Evolutionary conservation across 2,113 vertebrate species (phyloP), one percentile per base, ranked within the genome.

Genomic region (Rhinoptilus africanus): DNA sequence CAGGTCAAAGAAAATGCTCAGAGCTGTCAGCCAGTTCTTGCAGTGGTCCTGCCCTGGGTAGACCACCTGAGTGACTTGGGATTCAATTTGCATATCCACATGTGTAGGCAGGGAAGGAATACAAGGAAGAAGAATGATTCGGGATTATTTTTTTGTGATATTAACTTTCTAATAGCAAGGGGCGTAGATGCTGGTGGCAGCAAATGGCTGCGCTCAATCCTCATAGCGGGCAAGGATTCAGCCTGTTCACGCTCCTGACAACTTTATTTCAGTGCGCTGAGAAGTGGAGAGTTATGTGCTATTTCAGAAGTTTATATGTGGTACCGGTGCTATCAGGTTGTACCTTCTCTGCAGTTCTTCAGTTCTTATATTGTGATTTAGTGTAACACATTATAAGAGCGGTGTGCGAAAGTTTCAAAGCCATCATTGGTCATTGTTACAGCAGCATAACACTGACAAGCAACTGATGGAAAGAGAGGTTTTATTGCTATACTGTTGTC

Each of bases 351-450:
- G 41, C 63, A 74, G 82, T 76, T 86, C 73, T 82, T 75, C 59
- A 24, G 45, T 50, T 87, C 73, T 79, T 62, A 14, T n/a, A 66
- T 13, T 62, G 73, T 93, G 95, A 96, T 95, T 97, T 95, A 97
- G 41, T 34, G 35, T 39, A 82, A 57, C 47, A 39, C 34, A 45
- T 89, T 82, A 73, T 53, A 79, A 54, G 20, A 93, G 83, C 62
- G 66, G 73, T 35, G 69, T 75, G 82, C 80, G 91, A 89, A 95
- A 93, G 86, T 85, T 97, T 91, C 86, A 84, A 91, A 92, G 89
- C 80, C 74, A 66, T 91, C 86, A 62, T 92, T 95, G 96, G 96
- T 97, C 94, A 94, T 94, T 82, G 86, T 92, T 97, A 94, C 86
- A 66, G 80, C 77, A 88, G 77, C 84, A 63, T 79, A 96, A 82